Evolutionary conservation across 2,113 vertebrate species (phyloP).

Genomic region (Thinocorus orbignyianus): DNA sequence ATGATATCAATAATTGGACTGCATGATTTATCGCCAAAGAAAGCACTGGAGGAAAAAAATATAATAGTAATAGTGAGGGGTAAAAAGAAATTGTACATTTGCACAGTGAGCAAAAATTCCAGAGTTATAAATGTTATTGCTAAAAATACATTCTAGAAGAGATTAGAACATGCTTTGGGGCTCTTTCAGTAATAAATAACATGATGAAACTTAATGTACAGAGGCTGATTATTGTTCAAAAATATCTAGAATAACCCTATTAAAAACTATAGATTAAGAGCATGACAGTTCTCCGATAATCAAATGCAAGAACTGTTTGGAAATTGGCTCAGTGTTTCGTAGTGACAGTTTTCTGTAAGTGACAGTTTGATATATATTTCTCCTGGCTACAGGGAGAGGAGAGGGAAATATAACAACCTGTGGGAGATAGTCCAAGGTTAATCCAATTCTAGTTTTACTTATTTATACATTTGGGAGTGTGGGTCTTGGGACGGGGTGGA

Average conservation of each 20-base stretch:
- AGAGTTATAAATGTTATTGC: background rate
- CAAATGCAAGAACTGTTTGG: background rate
- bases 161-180: background rate
- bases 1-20: background rate
- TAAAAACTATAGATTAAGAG: background rate
- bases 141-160: constrained; percentile 17
- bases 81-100: background rate
- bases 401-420: background rate
- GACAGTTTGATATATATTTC: background rate
- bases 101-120: background rate
- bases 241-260: background rate
- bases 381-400: background rate
- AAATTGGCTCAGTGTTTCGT: background rate
- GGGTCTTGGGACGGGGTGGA: background rate
- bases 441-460: background rate
- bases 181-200: background rate
- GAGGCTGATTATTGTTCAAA: background rate
- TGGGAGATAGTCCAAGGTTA: background rate
- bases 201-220: background rate
- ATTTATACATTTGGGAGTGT: background rate
- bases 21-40: background rate
- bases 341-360: background rate
- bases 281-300: background rate
- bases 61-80: background rate
- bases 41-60: background rate